Base-by-base conservation (phyloP, 2,888 invertebrate species). In the Apotomis turbidana region DNA sequence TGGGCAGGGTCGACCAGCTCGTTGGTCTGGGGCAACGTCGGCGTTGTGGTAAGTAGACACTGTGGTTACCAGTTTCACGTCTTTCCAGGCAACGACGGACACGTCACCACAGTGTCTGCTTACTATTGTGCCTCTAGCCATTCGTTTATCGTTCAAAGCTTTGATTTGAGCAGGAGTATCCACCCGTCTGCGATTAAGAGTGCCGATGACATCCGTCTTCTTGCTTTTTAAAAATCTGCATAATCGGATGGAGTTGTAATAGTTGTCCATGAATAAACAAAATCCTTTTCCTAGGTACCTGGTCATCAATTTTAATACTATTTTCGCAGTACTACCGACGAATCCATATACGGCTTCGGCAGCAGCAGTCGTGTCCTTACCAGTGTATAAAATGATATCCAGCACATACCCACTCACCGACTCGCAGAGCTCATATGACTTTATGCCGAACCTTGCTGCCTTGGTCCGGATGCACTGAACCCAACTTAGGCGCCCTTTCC, bases 361-460 rank as follows among this genome's bases (percentile, higher is more conserved):
- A 27, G 15, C 27, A 54, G 54, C 54, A 55, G 15, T 64, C 49
- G 66, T 70, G 27, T 58, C 59, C 54, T 52, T 61, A 9, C 73
- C 73, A 5, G 73, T 57, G 59, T 70, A 73, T 49, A 73, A n/a
- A 59, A 69, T 73, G 5, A 68, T 54, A 51, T 69, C 51, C n/a
- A 63, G 27, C n/a, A 64, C 54, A 54, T 74, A 74, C 8, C 74
- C 74, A 15, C 58, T 57, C n/a, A 36, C 13, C 38, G 59, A 13
- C 58, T 74, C 70, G 52, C 74, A 74, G 13, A 74, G 61, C 51
- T 69, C 69, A 36, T 69, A 74, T 9, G n/a, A 61, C 57, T 74
- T 74, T 44, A 74, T 70, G 4, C 70, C 74, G 52, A 70, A 70
- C 41, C 77, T 62, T 51, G 80, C 76, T 68, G 77, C 68, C 75